Conservation (phyloP, 2,797 vertebrate genomes). For the Capromys pilorides region DNA sequence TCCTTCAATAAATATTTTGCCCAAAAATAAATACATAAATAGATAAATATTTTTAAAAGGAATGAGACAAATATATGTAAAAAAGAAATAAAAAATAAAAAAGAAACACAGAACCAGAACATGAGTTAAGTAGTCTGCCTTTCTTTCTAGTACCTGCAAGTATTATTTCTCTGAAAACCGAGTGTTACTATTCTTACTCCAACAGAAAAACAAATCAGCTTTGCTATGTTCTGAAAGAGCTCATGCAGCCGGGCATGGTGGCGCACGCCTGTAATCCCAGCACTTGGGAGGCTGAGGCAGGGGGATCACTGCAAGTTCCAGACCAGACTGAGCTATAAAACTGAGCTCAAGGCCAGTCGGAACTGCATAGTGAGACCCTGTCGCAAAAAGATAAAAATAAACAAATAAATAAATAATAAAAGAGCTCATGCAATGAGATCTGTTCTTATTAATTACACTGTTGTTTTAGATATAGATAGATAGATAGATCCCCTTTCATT, state of each 20-base stretch:
- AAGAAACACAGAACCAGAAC: slow-evolving; percentile 73
- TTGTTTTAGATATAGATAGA: not conserved
- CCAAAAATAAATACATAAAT: too few relatives aligned
- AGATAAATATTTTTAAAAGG: too few relatives aligned
- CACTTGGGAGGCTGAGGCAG: too few relatives aligned
- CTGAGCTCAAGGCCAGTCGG: too few relatives aligned
- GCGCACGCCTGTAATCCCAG: too few relatives aligned
- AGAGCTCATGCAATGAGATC: not conserved
- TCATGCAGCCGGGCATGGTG: not conserved
- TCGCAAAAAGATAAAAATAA: too few relatives aligned
- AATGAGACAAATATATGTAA: too few relatives aligned
- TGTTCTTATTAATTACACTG: not conserved
- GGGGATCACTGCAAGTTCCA: too few relatives aligned
- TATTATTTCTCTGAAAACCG: slow-evolving; percentile 40
- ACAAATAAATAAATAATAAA: not conserved
- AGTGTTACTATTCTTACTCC: slow-evolving; percentile 41
- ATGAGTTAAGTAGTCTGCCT: slow-evolving; percentile 66
- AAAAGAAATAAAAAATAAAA: not conserved
- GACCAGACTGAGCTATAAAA: too few relatives aligned
- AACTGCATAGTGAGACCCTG: too few relatives aligned
- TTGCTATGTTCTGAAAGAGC: slow-evolving; percentile 10
- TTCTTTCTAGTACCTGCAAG: slow-evolving; percentile 45
- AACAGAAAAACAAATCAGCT: slow-evolving; percentile 45
- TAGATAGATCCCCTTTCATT: slow-evolving; percentile 42
- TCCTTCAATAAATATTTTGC: too few relatives aligned